phyloP scores from a whole-genome alignment of 2,888 invertebrate genomes.

The Platerodrilus igneus region DNA sequence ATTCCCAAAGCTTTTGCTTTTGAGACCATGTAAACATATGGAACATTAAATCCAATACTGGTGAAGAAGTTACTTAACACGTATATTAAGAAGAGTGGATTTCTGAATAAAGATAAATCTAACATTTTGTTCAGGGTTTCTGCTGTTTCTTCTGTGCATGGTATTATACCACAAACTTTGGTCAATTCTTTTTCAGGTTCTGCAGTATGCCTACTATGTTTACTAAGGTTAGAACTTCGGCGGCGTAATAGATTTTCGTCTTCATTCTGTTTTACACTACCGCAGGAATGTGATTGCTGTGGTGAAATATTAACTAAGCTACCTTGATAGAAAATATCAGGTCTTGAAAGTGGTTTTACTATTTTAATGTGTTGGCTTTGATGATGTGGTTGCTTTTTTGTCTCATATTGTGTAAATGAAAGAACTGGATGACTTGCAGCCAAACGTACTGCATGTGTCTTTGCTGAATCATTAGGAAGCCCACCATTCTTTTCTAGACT shows the following conservation, averaged over 20 bases:
- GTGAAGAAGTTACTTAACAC: slow-evolving; percentile 91
- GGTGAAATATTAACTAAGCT: slow-evolving; percentile 53
- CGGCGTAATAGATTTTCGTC: slow-evolving; percentile 33
- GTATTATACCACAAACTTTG: slow-evolving; percentile 51
- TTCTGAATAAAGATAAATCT: slow-evolving; percentile 76
- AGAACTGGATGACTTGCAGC: slow-evolving; percentile 70
- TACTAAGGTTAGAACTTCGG: slow-evolving; percentile 29
- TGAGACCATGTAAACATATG: slow-evolving; percentile 80
- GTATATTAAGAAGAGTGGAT: slow-evolving; percentile 85
- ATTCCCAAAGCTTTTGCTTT: slow-evolving; percentile 62
- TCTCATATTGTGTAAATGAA: slow-evolving; percentile 43
- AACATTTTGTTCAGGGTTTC: slow-evolving; percentile 77
- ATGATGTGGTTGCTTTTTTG: slow-evolving; percentile 35
- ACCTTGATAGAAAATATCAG: slow-evolving; percentile 87
- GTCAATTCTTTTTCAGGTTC: slow-evolving; percentile 23
- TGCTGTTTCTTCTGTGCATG: slow-evolving; percentile 65
- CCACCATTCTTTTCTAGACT: slow-evolving; percentile 31
- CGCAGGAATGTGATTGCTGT: slow-evolving; percentile 40
- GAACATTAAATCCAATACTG: slow-evolving; percentile 91
- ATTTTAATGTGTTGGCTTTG: slow-evolving; percentile 50
- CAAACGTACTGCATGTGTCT: slow-evolving; percentile 48
- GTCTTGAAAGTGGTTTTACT: slow-evolving; percentile 72
- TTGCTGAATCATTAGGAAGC: slow-evolving; percentile 27
- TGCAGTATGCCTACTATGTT: slow-evolving; percentile 17
- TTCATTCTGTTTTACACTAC: slow-evolving; percentile 33